Percentiles rank a stretch among this genome's conserved stretches.
phyloP scores from a whole-genome alignment of 1,140 invertebrate genomes.

The Cherax quadricarinatus region DNA sequence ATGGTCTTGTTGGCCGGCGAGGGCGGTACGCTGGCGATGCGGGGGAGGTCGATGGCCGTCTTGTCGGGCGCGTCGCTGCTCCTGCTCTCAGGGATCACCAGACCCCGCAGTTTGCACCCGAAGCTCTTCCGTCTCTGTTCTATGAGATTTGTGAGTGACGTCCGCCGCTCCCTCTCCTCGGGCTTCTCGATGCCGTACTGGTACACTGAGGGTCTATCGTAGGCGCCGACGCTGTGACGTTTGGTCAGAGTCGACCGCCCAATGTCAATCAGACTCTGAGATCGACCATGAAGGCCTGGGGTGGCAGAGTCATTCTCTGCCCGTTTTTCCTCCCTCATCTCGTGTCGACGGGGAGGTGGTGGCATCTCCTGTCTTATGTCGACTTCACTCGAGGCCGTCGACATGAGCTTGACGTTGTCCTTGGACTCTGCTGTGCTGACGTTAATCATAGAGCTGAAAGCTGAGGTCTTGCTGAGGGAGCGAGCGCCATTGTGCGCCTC shows the following conservation, averaged over 20 bases:
- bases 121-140: slow-evolving; percentile 88
- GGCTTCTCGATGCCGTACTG: slow-evolving; percentile 72
- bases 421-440: slow-evolving; percentile 66
- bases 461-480: slow-evolving; percentile 59
- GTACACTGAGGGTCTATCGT: slow-evolving; percentile 75
- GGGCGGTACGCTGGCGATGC: slow-evolving; percentile 84
- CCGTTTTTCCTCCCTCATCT: slow-evolving; percentile 35
- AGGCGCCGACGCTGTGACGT: slow-evolving; percentile 75
- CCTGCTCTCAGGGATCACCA: slow-evolving; percentile 87
- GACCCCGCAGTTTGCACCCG: slow-evolving; percentile 86
- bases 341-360: slow-evolving; percentile 18
- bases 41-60: slow-evolving; percentile 84
- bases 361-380: slow-evolving; percentile 65
- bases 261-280: slow-evolving; percentile 78
- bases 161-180: slow-evolving; percentile 69
- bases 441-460: slow-evolving; percentile 73
- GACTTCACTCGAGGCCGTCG: slow-evolving; percentile 64
- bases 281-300: slow-evolving; percentile 76
- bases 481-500: slow-evolving; percentile 51
- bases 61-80: slow-evolving; percentile 62
- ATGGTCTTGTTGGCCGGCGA: slow-evolving; percentile 75
- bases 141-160: slow-evolving; percentile 79
- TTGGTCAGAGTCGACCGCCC: slow-evolving; percentile 74
- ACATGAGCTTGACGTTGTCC: slow-evolving; percentile 58
- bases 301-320: slow-evolving; percentile 24